These are phyloP conservation scores for Grus americana DNA, from an alignment of 2,113 vertebrate species.

Conservation along the genomic window DNA sequence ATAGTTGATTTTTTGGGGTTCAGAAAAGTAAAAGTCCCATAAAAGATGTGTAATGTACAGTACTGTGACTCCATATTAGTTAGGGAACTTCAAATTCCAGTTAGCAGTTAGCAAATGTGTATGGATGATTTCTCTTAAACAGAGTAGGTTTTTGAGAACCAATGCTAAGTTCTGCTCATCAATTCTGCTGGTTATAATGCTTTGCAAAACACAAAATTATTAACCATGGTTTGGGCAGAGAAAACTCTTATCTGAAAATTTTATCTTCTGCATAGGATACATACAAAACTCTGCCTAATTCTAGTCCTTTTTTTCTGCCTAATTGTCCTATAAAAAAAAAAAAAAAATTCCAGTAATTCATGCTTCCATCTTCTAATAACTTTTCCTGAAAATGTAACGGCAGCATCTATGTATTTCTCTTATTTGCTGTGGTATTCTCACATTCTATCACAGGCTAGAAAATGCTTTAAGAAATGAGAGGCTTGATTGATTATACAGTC, in stretches of 20 bases:
- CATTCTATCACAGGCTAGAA: background rate
- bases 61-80: background rate
- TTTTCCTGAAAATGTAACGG: background rate
- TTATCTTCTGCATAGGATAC: background rate
- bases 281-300: background rate
- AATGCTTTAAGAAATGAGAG: background rate
- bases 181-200: background rate
- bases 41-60: background rate
- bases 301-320: background rate
- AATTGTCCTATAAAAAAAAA: background rate
- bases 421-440: background rate
- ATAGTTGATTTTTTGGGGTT: background rate
- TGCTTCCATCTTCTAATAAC: background rate
- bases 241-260: background rate
- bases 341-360: background rate
- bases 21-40: background rate
- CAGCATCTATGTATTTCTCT: background rate
- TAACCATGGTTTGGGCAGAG: background rate
- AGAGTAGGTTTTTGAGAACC: background rate
- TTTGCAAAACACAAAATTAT: background rate
- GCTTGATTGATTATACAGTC: background rate
- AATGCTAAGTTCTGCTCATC: background rate
- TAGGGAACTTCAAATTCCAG: background rate
- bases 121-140: background rate
- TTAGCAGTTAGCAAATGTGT: background rate